phyloP scores from a whole-genome alignment of 1,140 invertebrate genomes.

The Drosophila truncata region DNA sequence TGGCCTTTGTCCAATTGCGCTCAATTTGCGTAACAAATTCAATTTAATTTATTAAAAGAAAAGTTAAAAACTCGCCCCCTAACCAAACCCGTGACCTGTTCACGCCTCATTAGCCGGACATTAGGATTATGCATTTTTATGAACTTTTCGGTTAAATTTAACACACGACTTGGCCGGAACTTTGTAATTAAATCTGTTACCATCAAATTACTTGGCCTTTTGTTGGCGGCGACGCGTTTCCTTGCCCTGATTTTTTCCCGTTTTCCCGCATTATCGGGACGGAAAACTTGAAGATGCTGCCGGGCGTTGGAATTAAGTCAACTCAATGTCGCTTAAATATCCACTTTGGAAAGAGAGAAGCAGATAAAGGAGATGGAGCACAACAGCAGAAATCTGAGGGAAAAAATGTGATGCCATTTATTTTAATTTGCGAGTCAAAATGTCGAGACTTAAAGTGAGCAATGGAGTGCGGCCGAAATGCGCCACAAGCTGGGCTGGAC shows the following conservation, averaged over 20 bases:
- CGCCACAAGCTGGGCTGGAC: constrained; percentile 14
- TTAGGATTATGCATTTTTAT: constrained; percentile 64
- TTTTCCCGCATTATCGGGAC: constrained; percentile 5
- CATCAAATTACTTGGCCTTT: constrained; percentile 49
- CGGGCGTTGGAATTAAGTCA: constrained; percentile 57
- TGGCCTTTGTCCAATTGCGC: constrained; percentile 23
- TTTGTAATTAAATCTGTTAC: constrained; percentile 73
- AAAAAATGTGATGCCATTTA: constrained; percentile 74
- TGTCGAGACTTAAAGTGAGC: constrained; percentile 68
- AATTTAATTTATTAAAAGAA: constrained; percentile 53
- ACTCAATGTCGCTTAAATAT: constrained; percentile 62
- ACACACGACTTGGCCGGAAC: constrained; percentile 45
- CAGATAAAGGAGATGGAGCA: constrained; percentile 30
- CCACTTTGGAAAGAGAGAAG: constrained; percentile 11
- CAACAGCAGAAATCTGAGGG: constrained; percentile 17
- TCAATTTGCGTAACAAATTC: constrained; percentile 66
- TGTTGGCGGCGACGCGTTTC: constrained; percentile 5
- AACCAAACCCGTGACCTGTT: constrained; percentile 28
- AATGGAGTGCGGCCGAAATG: constrained; percentile 53
- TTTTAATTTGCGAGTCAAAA: constrained; percentile 79
- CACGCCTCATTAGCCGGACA: constrained; percentile 57
- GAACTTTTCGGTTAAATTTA: constrained; percentile 54
- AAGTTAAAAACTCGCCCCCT: constrained; percentile 22
- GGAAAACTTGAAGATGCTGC: constrained; percentile 33
- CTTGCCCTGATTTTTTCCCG: background rate